A percentile compares a stretch with the other conserved stretches of the same genome.
Evolutionary conservation across 1,140 invertebrate genomes (phyloP).

Genomic region (Tetragonula clypearis): DNA sequence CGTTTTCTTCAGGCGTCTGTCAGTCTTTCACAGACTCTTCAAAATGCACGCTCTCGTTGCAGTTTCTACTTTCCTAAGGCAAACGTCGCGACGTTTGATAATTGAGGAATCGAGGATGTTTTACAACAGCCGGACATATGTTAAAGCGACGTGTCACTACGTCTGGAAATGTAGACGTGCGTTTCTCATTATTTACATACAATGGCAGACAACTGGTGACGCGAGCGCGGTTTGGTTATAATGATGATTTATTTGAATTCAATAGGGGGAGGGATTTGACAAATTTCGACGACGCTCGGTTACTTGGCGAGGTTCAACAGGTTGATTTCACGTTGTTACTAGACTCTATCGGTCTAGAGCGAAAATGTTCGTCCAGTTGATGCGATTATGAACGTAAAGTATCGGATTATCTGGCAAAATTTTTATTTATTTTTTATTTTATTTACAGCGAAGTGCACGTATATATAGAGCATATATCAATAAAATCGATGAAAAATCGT

Average conservation of each 20-base stretch:
- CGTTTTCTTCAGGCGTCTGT: too few species aligned
- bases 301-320: not conserved
- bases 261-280: not conserved
- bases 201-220: not conserved
- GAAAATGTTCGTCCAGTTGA: too few species aligned
- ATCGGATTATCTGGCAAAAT: too few species aligned
- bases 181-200: constrained; percentile 25
- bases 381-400: too few species aligned
- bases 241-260: constrained; percentile 19
- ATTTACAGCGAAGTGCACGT: too few species aligned
- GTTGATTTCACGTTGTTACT: not conserved
- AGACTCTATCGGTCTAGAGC: not conserved
- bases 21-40: too few species aligned
- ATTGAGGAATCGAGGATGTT: not conserved
- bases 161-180: not conserved
- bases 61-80: too few species aligned
- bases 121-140: not conserved
- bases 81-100: too few species aligned
- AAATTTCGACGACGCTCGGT: not conserved
- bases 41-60: too few species aligned
- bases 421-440: too few species aligned
- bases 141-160: constrained; percentile 11
- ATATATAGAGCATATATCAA: too few species aligned
- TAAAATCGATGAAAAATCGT: too few species aligned
- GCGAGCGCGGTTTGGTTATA: not conserved